These are phyloP conservation scores for Semicossyphus pulcher DNA, from an alignment of 2,113 vertebrate genomes.

Conservation along the genomic window DNA sequence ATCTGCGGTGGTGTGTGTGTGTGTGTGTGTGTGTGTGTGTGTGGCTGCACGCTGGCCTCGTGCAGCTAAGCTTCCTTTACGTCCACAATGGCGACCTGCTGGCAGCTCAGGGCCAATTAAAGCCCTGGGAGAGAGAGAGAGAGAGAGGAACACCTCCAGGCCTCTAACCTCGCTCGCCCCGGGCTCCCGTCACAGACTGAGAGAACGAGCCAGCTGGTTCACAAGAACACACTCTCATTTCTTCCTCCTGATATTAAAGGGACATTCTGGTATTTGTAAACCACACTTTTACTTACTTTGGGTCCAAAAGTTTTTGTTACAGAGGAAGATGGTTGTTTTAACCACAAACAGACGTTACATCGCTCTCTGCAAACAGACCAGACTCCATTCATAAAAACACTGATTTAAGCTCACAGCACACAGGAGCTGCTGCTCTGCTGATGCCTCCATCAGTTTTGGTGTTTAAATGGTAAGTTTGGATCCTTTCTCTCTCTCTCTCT, in stretches of 20 bases:
- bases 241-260: not conserved
- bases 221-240: not conserved
- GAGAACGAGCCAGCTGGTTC: constrained; percentile 39
- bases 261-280: too few relatives aligned
- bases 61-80: constrained; percentile 61
- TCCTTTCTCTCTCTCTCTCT: too few relatives aligned
- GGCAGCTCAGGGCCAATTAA: constrained; percentile 61
- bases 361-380: too few relatives aligned
- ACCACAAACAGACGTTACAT: too few relatives aligned
- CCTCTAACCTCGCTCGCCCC: constrained; percentile 9
- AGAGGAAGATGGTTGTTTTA: too few relatives aligned
- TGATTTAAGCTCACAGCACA: too few relatives aligned
- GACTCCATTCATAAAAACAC: too few relatives aligned
- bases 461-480: too few relatives aligned
- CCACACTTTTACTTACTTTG: too few relatives aligned
- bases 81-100: constrained; percentile 46
- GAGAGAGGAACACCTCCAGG: constrained; percentile 9
- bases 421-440: too few relatives aligned
- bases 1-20: not conserved
- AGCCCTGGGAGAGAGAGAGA: constrained; percentile 31
- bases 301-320: too few relatives aligned
- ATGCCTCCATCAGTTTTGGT: too few relatives aligned
- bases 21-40: constrained; percentile 25
- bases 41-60: not conserved
- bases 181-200: constrained; percentile 15